Conservation (phyloP, 2,113 vertebrate genomes). For the Columba livia region DNA sequence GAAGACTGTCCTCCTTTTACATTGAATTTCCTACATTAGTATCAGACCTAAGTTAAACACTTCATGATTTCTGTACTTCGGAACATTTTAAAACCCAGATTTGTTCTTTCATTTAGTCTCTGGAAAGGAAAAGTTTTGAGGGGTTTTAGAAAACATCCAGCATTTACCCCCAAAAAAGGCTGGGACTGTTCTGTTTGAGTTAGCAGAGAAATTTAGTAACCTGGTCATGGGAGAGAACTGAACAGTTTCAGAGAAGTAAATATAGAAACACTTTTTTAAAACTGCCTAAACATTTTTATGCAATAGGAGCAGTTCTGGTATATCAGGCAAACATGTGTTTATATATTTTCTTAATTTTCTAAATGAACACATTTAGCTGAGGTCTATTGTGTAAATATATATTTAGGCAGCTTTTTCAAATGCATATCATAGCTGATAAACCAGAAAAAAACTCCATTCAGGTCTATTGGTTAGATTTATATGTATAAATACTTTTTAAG, state of each 20-base stretch:
- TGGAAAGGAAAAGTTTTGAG: slow-evolving; percentile 58
- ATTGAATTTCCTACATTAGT: slow-evolving; percentile 24
- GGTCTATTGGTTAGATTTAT: slow-evolving; percentile 72
- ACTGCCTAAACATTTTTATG: slow-evolving; percentile 69
- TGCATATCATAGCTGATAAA: slow-evolving; percentile 73
- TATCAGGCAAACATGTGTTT: slow-evolving; percentile 67
- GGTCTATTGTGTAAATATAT: slow-evolving; percentile 75
- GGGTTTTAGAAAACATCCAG: slow-evolving; percentile 34
- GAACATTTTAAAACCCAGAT: slow-evolving; percentile 13
- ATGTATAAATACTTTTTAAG: slow-evolving; percentile 77
- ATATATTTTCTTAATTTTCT: slow-evolving; percentile 72
- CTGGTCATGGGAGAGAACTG: slow-evolving; percentile 7
- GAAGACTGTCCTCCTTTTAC: slow-evolving; percentile 51
- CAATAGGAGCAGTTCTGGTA: slow-evolving; percentile 60
- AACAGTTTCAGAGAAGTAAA: slow-evolving; percentile 45
- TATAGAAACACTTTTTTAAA: slow-evolving; percentile 56
- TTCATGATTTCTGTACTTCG: slow-evolving; percentile 48
- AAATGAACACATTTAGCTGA: slow-evolving; percentile 73
- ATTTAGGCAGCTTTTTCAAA: slow-evolving; percentile 75
- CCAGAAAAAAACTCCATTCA: slow-evolving; percentile 68
- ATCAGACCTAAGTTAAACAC: slow-evolving; percentile 26
- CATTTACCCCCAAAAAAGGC: background rate
- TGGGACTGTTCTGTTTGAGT: slow-evolving; percentile 34
- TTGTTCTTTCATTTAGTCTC: slow-evolving; percentile 35
- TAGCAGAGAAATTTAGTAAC: slow-evolving; percentile 13